A percentile compares a stretch with the other conserved stretches of the same genome.
phyloP scores from a whole-genome alignment of 1,140 invertebrate genomes.

The Papilio polyxenes region DNA sequence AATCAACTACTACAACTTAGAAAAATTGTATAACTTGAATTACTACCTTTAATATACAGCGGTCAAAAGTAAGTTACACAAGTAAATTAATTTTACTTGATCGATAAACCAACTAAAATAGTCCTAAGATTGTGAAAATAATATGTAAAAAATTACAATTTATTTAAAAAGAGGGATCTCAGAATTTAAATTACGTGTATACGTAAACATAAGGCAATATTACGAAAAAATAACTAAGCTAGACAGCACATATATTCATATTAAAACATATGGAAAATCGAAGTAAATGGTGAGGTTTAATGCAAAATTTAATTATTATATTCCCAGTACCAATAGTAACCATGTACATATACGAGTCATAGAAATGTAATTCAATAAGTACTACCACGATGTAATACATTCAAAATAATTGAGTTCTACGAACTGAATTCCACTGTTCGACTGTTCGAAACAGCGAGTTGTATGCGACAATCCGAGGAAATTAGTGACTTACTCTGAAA shows the following conservation, averaged over 20 bases:
- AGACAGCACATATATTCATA: neutral
- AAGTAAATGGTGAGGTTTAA: neutral
- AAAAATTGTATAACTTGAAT: neutral
- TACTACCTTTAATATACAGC: neutral
- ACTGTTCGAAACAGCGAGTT: constrained; percentile 10
- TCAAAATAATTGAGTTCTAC: constrained; percentile 22
- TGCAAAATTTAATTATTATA: neutral
- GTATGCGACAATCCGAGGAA: constrained; percentile 7
- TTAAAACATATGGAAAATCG: too few species aligned
- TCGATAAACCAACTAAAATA: neutral
- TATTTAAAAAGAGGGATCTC: too few species aligned
- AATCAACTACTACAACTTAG: neutral
- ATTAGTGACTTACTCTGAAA: constrained; percentile 24
- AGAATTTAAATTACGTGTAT: too few species aligned
- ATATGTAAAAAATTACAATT: too few species aligned
- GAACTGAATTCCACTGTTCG: constrained; percentile 17
- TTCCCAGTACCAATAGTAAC: neutral
- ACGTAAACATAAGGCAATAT: neutral
- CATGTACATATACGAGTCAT: neutral
- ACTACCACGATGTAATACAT: constrained; percentile 3
- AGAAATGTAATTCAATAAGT: constrained; percentile 21
- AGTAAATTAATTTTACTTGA: neutral
- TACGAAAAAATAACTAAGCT: neutral
- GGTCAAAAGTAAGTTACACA: neutral
- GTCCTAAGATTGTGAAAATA: too few species aligned